Evolutionary conservation across 2,888 invertebrate genomes (phyloP), one percentile per base, ranked within the genome.

Genomic region (Drosophila cognata): DNA sequence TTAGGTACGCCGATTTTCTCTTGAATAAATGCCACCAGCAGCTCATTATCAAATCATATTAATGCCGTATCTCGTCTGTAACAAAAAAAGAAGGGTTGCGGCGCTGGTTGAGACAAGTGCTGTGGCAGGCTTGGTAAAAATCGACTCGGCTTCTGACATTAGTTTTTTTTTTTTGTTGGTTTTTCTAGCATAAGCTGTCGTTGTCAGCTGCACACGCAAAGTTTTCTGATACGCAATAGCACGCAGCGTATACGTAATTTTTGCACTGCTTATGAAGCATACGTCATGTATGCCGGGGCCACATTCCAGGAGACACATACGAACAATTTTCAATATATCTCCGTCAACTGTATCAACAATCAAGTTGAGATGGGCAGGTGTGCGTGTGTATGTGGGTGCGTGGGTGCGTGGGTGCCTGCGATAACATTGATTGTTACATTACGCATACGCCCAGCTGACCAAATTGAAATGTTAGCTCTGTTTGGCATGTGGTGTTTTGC

Each of bases 11-110:
- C 56, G 81, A 70, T 69, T 73, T 86, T 67, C 72, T 69, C 74
- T 81, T 86, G 81, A 86, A 86, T 81, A 86, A 86, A 81, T 84
- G 89, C 87, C 84, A 87, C 60, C 63, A 79, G 77, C 87, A 89
- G 84, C 74, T 88, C 84, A 77, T 73, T 82, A 82, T 71, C 77
- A 85, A 77, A 85, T 88, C 84, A 87, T 68, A 87, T 82, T 79
- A 76, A 76, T 56, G 50, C 51, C 58, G 41, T 51, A 43, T 35
- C 25, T 29, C 31, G 33, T 48, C 62, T 28, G n/a, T 35, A 36
- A 25, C 16, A 36, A 25, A 25, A 53, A 25, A 18, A 10, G 21
- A 10, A 25, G 48, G 46, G 46, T 46, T 46, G 25, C 18, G 38
- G 8, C 38, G 21, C 4, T 35, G 35, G 41, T 4, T 10, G 21